Percentiles rank a stretch among this genome's conserved stretches.
phyloP scores from a whole-genome alignment of 2,113 vertebrate species.

The Sinocyclocheilus anophthalmus region DNA sequence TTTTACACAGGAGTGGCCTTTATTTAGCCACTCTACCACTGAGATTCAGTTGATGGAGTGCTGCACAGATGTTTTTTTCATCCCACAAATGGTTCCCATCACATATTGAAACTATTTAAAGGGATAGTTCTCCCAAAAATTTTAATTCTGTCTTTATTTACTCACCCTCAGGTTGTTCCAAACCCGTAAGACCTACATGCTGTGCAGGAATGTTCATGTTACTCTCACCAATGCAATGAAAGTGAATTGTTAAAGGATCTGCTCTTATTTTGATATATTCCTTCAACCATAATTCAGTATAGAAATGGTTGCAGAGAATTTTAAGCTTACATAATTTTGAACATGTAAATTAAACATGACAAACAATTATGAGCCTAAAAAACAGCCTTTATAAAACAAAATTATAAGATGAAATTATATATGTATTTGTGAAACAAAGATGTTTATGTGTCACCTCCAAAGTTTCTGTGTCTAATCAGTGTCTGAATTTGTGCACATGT shows the following conservation, averaged over 20 bases:
- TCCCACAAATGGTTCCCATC: background rate
- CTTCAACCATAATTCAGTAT: background rate
- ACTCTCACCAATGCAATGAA: background rate
- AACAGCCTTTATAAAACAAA: background rate
- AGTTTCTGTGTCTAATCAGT: too few relatives aligned
- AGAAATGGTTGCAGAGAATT: background rate
- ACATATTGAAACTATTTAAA: background rate
- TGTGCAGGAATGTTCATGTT: conserved; percentile 14
- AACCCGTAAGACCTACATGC: background rate
- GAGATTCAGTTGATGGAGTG: background rate
- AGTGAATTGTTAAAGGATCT: background rate
- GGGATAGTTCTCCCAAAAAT: background rate
- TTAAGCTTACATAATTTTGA: background rate
- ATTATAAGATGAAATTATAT: background rate
- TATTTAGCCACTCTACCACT: background rate
- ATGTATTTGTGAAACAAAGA: background rate
- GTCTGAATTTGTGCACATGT: too few relatives aligned
- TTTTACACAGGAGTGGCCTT: background rate
- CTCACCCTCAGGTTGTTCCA: background rate
- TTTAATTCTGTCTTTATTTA: conserved; percentile 20
- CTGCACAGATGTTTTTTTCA: conserved; percentile 6
- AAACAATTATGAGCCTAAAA: background rate
- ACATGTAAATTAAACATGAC: background rate
- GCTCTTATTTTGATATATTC: background rate
- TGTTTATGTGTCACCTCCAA: too few relatives aligned